phyloP scores from a whole-genome alignment of 2,797 vertebrate species.

The Alexandromys oeconomus region DNA sequence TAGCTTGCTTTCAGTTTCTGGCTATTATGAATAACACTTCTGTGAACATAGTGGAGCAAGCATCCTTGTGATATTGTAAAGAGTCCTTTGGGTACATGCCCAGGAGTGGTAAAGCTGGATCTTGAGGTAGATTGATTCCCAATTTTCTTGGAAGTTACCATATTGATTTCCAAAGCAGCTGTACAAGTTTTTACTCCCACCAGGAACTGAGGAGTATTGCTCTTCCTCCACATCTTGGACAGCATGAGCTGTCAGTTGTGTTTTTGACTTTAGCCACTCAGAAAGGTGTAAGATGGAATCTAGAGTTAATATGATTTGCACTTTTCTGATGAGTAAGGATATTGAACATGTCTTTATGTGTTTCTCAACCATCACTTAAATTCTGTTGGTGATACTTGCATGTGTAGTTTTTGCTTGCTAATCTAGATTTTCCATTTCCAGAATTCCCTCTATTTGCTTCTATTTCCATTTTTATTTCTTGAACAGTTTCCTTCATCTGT shows the following conservation, averaged over 20 bases:
- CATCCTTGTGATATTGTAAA: not conserved
- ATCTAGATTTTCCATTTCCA: not conserved
- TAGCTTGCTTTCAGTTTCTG: not conserved
- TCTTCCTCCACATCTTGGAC: not conserved
- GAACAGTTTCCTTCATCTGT: not conserved
- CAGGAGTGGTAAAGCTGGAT: not conserved
- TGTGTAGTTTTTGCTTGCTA: not conserved
- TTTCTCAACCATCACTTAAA: not conserved
- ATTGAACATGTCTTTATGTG: not conserved
- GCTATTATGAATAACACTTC: not conserved
- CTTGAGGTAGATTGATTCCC: not conserved
- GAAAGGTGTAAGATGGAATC: not conserved
- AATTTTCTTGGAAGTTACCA: not conserved
- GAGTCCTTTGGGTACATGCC: not conserved
- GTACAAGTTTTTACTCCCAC: not conserved
- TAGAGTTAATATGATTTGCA: not conserved
- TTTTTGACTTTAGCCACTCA: not conserved
- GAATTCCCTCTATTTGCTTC: not conserved
- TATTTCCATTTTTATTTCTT: not conserved
- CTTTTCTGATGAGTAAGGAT: not conserved
- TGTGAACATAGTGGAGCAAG: not conserved
- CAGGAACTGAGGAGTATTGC: not conserved
- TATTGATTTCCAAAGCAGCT: not conserved
- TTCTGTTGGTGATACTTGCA: not conserved
- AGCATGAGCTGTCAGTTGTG: not conserved